A percentile compares a stretch with the other conserved stretches of the same genome.
Conservation (phyloP, 1,140 invertebrate genomes). For the Zaprionus ghesquierei region DNA sequence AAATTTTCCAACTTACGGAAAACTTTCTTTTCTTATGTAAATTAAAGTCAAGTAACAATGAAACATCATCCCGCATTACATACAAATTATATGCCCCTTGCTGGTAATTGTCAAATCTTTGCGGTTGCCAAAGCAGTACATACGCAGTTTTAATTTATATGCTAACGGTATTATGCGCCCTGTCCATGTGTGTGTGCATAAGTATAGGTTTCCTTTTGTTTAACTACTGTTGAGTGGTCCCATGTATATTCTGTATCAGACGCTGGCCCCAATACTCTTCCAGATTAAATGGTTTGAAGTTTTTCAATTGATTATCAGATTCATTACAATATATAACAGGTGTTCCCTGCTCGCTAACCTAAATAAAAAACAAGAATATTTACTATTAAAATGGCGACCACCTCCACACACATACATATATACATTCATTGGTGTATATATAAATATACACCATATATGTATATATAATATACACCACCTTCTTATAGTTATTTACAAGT, state of each 20-base stretch:
- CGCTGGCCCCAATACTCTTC: slow-evolving; percentile 81
- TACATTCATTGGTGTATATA: background rate
- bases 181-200: slow-evolving; percentile 23
- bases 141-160: slow-evolving; percentile 37
- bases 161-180: slow-evolving; percentile 46
- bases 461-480: too few species aligned
- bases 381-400: background rate
- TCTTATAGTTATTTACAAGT: too few species aligned
- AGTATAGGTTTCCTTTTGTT: background rate
- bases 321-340: slow-evolving; percentile 69
- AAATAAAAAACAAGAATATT: slow-evolving; percentile 5
- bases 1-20: slow-evolving; percentile 10
- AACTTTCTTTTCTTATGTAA: background rate
- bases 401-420: background rate
- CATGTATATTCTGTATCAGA: slow-evolving; percentile 77
- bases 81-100: slow-evolving; percentile 11
- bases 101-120: slow-evolving; percentile 11
- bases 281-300: slow-evolving; percentile 80
- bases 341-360: slow-evolving; percentile 76
- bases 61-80: slow-evolving; percentile 27
- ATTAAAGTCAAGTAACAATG: slow-evolving; percentile 11
- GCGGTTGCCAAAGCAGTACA: slow-evolving; percentile 19
- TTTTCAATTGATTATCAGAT: slow-evolving; percentile 80
- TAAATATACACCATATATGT: background rate
- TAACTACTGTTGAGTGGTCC: slow-evolving; percentile 67